phyloP scores from a whole-genome alignment of 2,888 invertebrate species.

The Lepidonotus clava region DNA sequence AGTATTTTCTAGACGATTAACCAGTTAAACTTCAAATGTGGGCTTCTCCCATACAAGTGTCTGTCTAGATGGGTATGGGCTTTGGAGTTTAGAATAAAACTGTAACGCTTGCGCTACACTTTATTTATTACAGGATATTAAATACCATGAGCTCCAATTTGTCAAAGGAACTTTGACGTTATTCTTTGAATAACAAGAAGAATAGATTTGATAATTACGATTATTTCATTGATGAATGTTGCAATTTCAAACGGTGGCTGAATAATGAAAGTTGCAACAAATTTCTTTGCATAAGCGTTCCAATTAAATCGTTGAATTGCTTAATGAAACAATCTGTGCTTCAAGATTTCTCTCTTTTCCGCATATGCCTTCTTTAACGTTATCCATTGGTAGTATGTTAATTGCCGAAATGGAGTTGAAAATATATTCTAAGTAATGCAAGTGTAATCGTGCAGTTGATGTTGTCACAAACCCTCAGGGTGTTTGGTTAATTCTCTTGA shows the following conservation, averaged over 20 bases:
- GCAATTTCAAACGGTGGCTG: background rate
- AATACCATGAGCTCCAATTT: background rate
- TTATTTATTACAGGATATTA: background rate
- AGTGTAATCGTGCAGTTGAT: background rate
- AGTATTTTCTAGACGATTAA: background rate
- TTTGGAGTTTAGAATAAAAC: background rate
- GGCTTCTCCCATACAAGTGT: no score
- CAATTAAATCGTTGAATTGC: background rate
- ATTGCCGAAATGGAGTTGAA: background rate
- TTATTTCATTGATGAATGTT: background rate
- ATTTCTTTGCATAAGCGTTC: background rate
- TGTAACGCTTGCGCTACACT: background rate
- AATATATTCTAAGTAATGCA: background rate
- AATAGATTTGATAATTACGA: background rate
- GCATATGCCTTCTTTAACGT: background rate
- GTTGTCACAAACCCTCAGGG: background rate
- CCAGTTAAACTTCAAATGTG: no score
- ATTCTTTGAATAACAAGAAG: background rate
- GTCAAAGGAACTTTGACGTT: conserved; percentile 1
- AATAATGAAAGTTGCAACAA: background rate
- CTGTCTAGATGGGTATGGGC: background rate
- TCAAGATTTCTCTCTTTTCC: background rate
- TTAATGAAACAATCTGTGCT: background rate
- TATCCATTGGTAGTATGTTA: background rate
- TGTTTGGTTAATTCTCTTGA: background rate